Evolutionary conservation across 2,888 invertebrate genomes (phyloP), one percentile per base, ranked within the genome.

Genomic region (Eurytoma adleriae): DNA sequence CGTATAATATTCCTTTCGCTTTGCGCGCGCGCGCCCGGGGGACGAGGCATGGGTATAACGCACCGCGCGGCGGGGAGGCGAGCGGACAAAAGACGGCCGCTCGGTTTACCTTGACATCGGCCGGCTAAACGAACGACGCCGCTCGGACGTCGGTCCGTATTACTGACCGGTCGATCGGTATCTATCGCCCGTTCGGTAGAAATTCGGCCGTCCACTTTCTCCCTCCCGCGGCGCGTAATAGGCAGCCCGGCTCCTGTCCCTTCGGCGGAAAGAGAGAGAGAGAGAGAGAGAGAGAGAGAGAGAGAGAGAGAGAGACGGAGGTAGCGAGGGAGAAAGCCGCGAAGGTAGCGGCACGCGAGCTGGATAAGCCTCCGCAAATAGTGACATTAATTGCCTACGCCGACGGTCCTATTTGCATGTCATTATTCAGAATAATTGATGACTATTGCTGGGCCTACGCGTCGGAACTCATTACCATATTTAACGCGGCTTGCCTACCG

Each of bases 391-490:
- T 89, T 89, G 88, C 87, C 87, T 85, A 85, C 85, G 85, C 85
- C 85, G 85, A 85, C 64, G 66, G 84, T 83, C 87, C 87, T 88
- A 89, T 89, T 89, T 89, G 88, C 89, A 89, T 89, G 85, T 85
- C 86, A 89, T 89, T 89, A 89, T 88, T 89, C 87, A 87, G 89
- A 89, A 89, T 89, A 89, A 89, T 89, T 88, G 88, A 89, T 88
- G 89, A 89, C 89, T 87, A 88, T 89, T 88, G 88, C 86, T 24
- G 50, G 56, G 76, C 85, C 85, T 86, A 85, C 84, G 86, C 85
- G 87, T 85, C 83, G 86, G 86, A 87, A 88, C 86, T 87, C 87
- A 88, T 89, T 88, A 88, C 84, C 88, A 88, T 89, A 87, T 86
- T 88, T 86, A 87, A 85, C 86, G 84, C 72, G 20, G 18, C 59